Evolutionary conservation across 1,140 invertebrate species (phyloP).

Genomic region (Drosophila kohkoa): DNA sequence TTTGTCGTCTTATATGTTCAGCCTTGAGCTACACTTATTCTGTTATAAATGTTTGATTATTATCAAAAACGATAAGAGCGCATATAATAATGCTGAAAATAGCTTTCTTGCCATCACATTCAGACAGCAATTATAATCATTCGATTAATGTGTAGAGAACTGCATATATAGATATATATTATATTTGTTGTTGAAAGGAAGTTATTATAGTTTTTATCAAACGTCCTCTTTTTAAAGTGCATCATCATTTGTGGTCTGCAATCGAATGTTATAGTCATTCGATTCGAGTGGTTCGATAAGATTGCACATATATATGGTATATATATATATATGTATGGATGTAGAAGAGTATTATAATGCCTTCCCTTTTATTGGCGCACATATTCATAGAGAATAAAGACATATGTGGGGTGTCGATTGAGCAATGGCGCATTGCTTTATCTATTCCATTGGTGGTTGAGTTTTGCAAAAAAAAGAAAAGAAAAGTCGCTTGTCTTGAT

Average conservation of each 20-base stretch:
- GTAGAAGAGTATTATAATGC: neutral
- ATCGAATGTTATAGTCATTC: neutral
- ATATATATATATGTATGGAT: too few species aligned
- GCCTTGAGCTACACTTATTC: neutral
- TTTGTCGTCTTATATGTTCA: neutral
- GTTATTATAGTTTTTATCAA: neutral
- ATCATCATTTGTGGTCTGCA: neutral
- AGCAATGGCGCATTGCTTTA: conserved; percentile 26
- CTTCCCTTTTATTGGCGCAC: conserved; percentile 5
- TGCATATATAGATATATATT: neutral
- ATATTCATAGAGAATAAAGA: neutral
- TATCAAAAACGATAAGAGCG: conserved; percentile 3
- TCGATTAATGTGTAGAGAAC: neutral
- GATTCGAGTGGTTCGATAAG: conserved; percentile 1
- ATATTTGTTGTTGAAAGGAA: neutral
- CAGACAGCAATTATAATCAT: neutral
- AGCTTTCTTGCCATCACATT: neutral
- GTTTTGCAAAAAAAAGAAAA: conserved; percentile 7
- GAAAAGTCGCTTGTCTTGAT: conserved; percentile 31
- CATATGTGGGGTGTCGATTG: conserved; percentile 7
- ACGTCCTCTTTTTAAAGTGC: neutral
- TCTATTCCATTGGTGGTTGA: conserved; percentile 19
- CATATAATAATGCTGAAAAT: neutral
- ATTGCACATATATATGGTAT: neutral
- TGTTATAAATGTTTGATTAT: neutral